Conservation (phyloP, 2,797 vertebrate genomes). For the Podarcis siculus region DNA sequence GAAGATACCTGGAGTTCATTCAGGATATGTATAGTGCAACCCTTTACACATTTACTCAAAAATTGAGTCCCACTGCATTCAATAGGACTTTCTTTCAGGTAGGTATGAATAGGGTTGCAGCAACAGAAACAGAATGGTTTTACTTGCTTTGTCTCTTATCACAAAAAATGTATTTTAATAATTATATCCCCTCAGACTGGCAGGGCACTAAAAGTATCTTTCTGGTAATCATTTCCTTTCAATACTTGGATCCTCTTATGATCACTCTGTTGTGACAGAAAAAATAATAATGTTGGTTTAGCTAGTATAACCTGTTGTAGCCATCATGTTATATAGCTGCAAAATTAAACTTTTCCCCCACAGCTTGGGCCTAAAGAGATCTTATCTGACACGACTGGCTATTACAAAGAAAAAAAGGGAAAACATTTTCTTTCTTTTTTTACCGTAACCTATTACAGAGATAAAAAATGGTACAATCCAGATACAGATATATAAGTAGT, state of each 20-base stretch:
- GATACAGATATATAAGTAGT: conserved; percentile 51
- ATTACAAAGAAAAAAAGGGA: conserved; percentile 50
- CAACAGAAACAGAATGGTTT: conserved; percentile 16
- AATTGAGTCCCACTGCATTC: not conserved
- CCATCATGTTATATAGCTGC: conserved; percentile 46
- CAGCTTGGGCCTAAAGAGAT: conserved; percentile 65
- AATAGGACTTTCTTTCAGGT: not conserved
- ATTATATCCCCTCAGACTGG: conserved; percentile 48
- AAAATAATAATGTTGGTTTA: conserved; percentile 33
- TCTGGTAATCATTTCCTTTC: conserved; percentile 44
- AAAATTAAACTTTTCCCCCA: conserved; percentile 65
- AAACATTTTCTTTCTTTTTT: conserved; percentile 53
- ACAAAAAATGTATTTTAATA: conserved; percentile 55
- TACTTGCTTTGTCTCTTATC: conserved; percentile 47
- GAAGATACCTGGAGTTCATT: conserved; percentile 6
- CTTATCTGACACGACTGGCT: conserved; percentile 59
- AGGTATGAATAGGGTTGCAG: not conserved
- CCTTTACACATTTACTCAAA: not conserved
- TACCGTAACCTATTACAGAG: conserved; percentile 56
- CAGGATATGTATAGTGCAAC: not conserved
- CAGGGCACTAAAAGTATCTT: conserved; percentile 26
- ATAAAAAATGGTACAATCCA: conserved; percentile 56
- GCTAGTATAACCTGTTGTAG: conserved; percentile 49
- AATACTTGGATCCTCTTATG: conserved; percentile 44
- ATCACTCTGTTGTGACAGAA: conserved; percentile 46